Evolutionary conservation across 2,113 vertebrate genomes (phyloP), one percentile per base, ranked within the genome.

Genomic region (Equus quagga): DNA sequence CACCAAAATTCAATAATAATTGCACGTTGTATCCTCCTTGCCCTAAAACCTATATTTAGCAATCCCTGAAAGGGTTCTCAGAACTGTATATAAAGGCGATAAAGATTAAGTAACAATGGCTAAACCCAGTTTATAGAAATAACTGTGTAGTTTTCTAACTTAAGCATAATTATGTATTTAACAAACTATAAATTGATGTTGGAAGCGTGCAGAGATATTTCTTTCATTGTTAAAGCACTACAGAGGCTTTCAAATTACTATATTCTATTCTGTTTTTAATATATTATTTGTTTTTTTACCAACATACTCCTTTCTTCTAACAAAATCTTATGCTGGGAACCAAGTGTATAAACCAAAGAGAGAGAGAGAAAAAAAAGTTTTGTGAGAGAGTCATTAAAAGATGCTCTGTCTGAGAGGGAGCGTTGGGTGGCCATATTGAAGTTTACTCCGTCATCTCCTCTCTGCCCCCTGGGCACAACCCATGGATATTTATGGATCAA

Each of bases 131-230:
- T 89, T 65, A 85, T 79, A 82, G 80, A 92, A 96, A 94, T 82
- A 86, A 41, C 60, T 54, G 14, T 62, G 62, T 65, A 60, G 51
- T 89, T 96, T 97, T 95, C 83, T 79, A 92, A 86, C 56, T 86
- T 67, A 85, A 81, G 69, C 54, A 86, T 94, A 92, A 86, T 91
- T 89, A 95, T 62, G 49, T 89, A 92, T 86, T 94, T 94, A 94
- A 60, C 54, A 79, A 83, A 72, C 79, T 44, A 62, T 79, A 79
- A 94, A 86, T 56, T 89, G 67, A 86, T 28, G 60, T 80, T 82
- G 62, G 54, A 82, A 92, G 6, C 64, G 12, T 82, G 23, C 79
- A 83, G 83, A 54, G 73, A 82, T 73, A 33, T 51, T 94, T 81
- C 86, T 92, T 96, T 67, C 79, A 92, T 69, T 92, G 73, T 92